Evolutionary conservation across 1,140 invertebrate genomes (phyloP).

Genomic region (Antheraea pernyi): DNA sequence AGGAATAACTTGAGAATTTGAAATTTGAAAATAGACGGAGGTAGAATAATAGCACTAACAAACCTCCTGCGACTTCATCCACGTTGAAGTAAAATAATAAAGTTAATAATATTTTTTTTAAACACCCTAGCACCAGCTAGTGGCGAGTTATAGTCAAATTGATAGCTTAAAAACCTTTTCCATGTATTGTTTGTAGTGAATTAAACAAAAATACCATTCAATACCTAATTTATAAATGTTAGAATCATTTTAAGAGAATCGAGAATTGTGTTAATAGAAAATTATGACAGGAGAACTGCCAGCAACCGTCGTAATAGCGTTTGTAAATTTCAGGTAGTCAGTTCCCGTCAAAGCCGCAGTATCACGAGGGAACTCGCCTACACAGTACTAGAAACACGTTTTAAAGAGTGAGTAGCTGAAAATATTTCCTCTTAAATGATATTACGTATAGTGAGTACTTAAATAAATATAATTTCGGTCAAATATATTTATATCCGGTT

Average conservation of each 20-base stretch:
- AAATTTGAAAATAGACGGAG: too few species aligned
- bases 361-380: constrained; percentile 67
- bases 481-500: too few species aligned
- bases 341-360: constrained; percentile 58
- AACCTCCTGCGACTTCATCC: too few species aligned
- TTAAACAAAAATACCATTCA: neutral
- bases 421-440: neutral
- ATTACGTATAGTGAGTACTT: neutral
- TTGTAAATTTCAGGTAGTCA: constrained; percentile 49
- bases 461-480: too few species aligned
- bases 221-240: neutral
- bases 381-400: constrained; percentile 60
- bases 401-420: constrained; percentile 55
- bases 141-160: too few species aligned
- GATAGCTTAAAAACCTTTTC: too few species aligned
- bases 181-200: neutral
- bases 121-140: too few species aligned
- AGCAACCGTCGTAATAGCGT: neutral
- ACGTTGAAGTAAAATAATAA: too few species aligned
- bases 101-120: too few species aligned
- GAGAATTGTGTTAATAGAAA: neutral
- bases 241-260: neutral
- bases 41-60: too few species aligned
- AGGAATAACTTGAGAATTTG: too few species aligned
- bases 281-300: constrained; percentile 6